Percentiles rank a stretch among this genome's conserved stretches.
These are phyloP conservation scores for Drosophila ezoana DNA, from an alignment of 2,888 invertebrate genomes.

Conservation along the genomic window DNA sequence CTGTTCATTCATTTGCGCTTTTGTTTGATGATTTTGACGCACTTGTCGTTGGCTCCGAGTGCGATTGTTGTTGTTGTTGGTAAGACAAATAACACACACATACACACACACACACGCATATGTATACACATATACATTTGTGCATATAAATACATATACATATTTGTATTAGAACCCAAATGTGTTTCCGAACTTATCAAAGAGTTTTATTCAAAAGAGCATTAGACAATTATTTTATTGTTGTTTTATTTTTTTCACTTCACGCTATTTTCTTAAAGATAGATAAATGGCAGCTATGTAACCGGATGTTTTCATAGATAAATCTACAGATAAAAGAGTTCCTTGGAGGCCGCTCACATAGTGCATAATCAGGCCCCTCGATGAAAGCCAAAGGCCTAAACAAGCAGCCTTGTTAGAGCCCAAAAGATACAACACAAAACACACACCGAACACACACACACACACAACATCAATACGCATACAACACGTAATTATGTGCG, in stretches of 20 bases:
- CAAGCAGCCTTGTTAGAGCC: constrained; percentile 39
- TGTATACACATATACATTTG: not conserved
- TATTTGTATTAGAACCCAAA: not conserved
- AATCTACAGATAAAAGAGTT: constrained; percentile 23
- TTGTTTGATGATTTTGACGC: constrained; percentile 72
- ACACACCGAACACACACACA: constrained; percentile 19
- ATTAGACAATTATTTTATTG: constrained; percentile 23
- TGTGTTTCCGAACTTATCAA: constrained; percentile 1
- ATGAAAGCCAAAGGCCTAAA: constrained; percentile 48
- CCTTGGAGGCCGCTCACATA: constrained; percentile 29
- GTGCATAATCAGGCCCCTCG: constrained; percentile 38
- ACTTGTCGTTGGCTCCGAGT: constrained; percentile 55
- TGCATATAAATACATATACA: not conserved
- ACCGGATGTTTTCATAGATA: constrained; percentile 41
- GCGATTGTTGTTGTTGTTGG: constrained; percentile 1
- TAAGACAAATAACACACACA: constrained; percentile 31
- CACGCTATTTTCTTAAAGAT: not conserved
- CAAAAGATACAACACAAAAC: constrained; percentile 8
- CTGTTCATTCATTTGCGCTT: constrained; percentile 69
- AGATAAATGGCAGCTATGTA: constrained; percentile 12
- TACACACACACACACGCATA: not conserved
- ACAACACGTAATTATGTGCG: constrained; percentile 49
- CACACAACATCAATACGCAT: constrained; percentile 5
- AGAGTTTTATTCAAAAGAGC: constrained; percentile 1
- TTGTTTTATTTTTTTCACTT: constrained; percentile 3